A percentile compares a stretch with the other conserved stretches of the same genome.
Conservation (phyloP, 2,113 vertebrate genomes). For the Hiodon alosoides region DNA sequence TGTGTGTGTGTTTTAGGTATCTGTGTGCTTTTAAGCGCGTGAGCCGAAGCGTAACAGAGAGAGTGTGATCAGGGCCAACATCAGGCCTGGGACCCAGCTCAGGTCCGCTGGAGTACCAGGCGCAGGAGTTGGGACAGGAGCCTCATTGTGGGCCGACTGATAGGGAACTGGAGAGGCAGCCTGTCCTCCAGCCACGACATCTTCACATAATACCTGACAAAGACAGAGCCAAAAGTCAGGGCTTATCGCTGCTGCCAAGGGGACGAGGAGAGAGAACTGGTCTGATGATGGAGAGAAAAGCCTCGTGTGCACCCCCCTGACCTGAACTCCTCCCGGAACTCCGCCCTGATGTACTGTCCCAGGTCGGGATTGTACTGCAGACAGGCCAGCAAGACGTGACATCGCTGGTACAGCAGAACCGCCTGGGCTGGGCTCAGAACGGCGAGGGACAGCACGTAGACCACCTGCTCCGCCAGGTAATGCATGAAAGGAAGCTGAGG, state of each 20-base stretch:
- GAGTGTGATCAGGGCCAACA: not conserved
- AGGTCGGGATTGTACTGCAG: constrained; percentile 59
- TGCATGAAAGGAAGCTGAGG: constrained; percentile 56
- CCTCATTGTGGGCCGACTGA: constrained; percentile 48
- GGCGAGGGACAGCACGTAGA: constrained; percentile 42
- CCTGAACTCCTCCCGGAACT: constrained; percentile 72
- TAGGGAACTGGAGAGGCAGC: constrained; percentile 58
- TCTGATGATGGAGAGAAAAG: not conserved
- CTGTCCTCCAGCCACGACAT: constrained; percentile 47
- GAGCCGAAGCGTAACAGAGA: not conserved
- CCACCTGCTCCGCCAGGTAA: constrained; percentile 56
- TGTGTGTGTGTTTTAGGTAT: constrained; percentile 19
- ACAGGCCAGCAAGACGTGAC: constrained; percentile 63
- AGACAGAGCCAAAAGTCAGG: not conserved
- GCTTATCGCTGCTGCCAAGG: not conserved
- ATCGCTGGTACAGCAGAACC: constrained; percentile 67
- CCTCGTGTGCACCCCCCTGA: constrained; percentile 32
- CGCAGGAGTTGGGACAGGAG: constrained; percentile 55
- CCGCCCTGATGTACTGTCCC: constrained; percentile 48
- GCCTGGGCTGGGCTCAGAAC: constrained; percentile 53
- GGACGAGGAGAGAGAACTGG: not conserved
- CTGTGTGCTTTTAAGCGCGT: not conserved
- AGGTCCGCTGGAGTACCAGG: constrained; percentile 46
- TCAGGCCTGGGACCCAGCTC: not conserved
- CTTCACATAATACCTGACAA: constrained; percentile 65